Base-by-base conservation (phyloP, 2,797 vertebrate genomes). In the Oryzias sinensis region DNA sequence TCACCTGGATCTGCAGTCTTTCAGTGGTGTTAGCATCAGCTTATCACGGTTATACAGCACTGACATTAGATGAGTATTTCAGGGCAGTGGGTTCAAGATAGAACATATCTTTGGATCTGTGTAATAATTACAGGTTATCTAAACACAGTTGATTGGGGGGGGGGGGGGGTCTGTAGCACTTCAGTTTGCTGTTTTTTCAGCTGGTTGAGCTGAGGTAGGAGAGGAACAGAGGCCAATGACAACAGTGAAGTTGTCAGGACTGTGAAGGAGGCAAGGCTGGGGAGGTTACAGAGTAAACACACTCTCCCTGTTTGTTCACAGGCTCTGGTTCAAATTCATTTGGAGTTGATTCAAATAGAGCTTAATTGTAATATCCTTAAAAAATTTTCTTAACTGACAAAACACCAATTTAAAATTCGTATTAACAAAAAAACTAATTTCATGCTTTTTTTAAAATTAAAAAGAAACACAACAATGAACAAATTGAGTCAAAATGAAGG, bases 131-230 rank as follows among this genome's bases (percentile, higher is more conserved):
- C 57, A 68, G 33, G 76, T 60, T 70, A 58, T 77, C 50, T 53
- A 79, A 79, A 72, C 68, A 83, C 15, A 8, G 14, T 56, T 11
- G 8, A 59, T 56, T 22, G 20, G 20, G 20, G 20, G 20, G 40
- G 68, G 62, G 74, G 76, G 82, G 76, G 18, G 18, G 18, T 18
- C 49, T 60, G 44, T 57, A 61, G 68, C 58, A 51, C 58, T 49
- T 70, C 51, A 0, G 54, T 74, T 56, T 73, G 62, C 43, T 87
- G 75, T 87, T 87, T 74, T 81, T 87, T 77, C 76, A 87, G 82
- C 80, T 84, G 82, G 59, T 68, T 69, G 54, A 40, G 71, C 42
- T 7, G 20, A 62, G 65, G 62, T 66, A 49, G 71, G 74, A 66
- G 65, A 69, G 44, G 45, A 72, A 76, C 68, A 45, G 50, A 57